These are phyloP conservation scores for Manacus vitellinus DNA, from an alignment of 2,113 vertebrate species.

Conservation along the genomic window DNA sequence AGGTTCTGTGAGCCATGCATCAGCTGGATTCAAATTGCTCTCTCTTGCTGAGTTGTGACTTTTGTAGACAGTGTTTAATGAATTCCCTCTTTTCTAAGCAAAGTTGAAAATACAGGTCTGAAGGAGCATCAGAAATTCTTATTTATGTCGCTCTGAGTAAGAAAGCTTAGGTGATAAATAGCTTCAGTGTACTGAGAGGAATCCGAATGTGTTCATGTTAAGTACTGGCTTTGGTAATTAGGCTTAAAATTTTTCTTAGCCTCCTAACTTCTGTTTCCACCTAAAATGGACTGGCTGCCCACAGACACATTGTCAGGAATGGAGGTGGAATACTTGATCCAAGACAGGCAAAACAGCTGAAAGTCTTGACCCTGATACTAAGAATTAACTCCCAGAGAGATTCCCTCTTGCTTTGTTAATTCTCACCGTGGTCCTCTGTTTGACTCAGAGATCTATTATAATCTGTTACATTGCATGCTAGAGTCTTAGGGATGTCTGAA, in stretches of 20 bases:
- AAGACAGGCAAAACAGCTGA: neutral
- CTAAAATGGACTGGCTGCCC: neutral
- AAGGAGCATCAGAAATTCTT: neutral
- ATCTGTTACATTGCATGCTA: neutral
- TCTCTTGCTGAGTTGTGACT: neutral
- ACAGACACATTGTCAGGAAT: neutral
- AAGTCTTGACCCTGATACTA: neutral
- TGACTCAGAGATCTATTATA: neutral
- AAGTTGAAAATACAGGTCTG: neutral
- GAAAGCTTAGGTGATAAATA: neutral
- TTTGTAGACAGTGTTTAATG: neutral
- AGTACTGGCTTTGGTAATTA: neutral
- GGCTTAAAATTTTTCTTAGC: neutral
- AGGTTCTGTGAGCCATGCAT: neutral
- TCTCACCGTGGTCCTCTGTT: neutral
- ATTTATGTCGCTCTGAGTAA: neutral
- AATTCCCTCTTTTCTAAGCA: slow-evolving; percentile 2
- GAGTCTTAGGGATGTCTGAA: neutral
- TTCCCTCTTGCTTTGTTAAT: neutral
- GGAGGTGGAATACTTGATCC: neutral
- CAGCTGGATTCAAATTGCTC: neutral
- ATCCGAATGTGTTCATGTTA: neutral
- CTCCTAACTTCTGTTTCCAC: neutral
- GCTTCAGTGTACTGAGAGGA: neutral
- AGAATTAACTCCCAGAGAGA: neutral